Base-by-base conservation (phyloP, 2,797 vertebrate species). In the Siniperca scherzeri region DNA sequence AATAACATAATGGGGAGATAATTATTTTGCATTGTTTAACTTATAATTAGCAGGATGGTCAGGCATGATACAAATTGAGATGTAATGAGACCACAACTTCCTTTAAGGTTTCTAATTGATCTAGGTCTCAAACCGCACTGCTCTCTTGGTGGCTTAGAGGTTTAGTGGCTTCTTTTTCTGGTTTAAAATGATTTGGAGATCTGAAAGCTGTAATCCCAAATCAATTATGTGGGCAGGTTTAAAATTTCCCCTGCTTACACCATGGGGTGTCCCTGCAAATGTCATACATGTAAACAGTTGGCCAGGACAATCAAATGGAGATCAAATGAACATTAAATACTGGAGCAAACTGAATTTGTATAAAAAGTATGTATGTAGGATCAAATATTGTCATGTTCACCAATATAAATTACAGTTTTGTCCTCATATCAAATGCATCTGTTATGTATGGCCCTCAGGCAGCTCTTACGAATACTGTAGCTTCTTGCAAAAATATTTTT, bases 381-480 rank as follows among this genome's bases (percentile, higher is more conserved):
- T 46, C 5, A 42, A 56, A 64, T 38, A 33, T 46, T 38, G 21
- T 44, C 22, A 70, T 66, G 50, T 10, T 72, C 25, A 55, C 30
- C 12, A 17, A 19, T 6, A 38, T 17, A 38, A 17, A 57, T 56
- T 17, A 62, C 16, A 33, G 8, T 46, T 66, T 11, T 38, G 7
- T 46, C 68, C 4, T 46, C 60, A 78, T 57, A 65, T 78, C 21
- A 67, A 65, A 85, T 56, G 50, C 36, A 74, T 72, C 40, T 62
- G 46, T 16, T 52, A 46, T 48, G 22, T 6, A 42, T 21, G 16
- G n/a, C 53, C 64, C 50, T 56, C 12, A 12, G 80, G 56, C 64
- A 14, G 40, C 78, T 76, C 36, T 38, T 42, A 33, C 21, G 8
- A 78, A 61, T 7, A 61, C 8, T 61, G 27, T 9, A 57, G 48